Evolutionary conservation across 2,888 invertebrate genomes (phyloP).

Genomic region (Cephus pygmeus): DNA sequence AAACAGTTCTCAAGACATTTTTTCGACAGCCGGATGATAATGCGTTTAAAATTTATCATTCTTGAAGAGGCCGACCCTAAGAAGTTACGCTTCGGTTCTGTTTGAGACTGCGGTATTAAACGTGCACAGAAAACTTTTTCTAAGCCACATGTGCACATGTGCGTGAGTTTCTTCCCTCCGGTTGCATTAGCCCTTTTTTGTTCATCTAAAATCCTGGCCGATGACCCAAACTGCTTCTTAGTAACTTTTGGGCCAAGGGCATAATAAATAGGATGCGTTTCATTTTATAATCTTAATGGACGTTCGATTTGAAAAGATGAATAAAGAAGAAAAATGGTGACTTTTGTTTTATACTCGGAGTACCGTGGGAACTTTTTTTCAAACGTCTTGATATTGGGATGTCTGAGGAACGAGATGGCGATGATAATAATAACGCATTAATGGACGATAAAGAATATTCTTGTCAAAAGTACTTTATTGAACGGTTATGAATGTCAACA

Average conservation of each 20-base stretch:
- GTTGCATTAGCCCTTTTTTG: slow-evolving; percentile 20
- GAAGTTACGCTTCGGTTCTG: neutral
- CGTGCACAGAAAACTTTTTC: slow-evolving; percentile 4
- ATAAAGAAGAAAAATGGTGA: neutral
- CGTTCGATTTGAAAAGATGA: neutral
- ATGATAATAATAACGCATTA: slow-evolving; percentile 6
- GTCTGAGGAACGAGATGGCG: neutral
- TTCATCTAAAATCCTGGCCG: slow-evolving; percentile 15
- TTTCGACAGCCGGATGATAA: slow-evolving; percentile 1
- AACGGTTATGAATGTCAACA: slow-evolving; percentile 22
- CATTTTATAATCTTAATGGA: neutral
- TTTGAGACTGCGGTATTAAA: neutral
- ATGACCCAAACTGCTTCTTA: slow-evolving; percentile 5
- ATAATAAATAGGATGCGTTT: neutral
- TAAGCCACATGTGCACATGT: slow-evolving; percentile 23
- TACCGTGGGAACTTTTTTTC: neutral
- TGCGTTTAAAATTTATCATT: neutral
- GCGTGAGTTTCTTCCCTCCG: slow-evolving; percentile 16
- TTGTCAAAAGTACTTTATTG: slow-evolving; percentile 34
- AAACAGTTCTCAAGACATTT: neutral
- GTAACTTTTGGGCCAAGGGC: neutral
- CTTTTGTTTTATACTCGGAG: neutral
- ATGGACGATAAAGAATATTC: neutral
- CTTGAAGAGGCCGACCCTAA: neutral
- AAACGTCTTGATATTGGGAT: neutral